phyloP scores from a whole-genome alignment of 2,113 vertebrate genomes.

The rabbit (Oryctolagus cuniculus) region mOryCun1.1 NC_091450.1:29087501-29088000 shows the following conservation, averaged over 20 bases:
- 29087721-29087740: neutral
- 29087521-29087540: neutral
- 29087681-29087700: rapidly evolving
- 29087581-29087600: neutral
- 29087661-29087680: neutral
- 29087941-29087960: too few species aligned
- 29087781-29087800: neutral
- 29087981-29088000: too few species aligned
- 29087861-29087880: too few species aligned
- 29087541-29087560: neutral
- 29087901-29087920: too few species aligned
- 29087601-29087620: rapidly evolving
- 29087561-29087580: neutral
- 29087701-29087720: neutral
- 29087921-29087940: too few species aligned
- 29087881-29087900: too few species aligned
- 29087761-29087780: neutral
- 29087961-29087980: too few species aligned
- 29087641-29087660: too few species aligned
- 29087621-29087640: neutral
- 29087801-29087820: too few species aligned
- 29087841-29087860: too few species aligned
- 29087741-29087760: neutral
- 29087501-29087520: neutral
- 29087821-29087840: too few species aligned